Conservation (phyloP, 2,797 vertebrate species). For the Brachymystax lenok region DNA sequence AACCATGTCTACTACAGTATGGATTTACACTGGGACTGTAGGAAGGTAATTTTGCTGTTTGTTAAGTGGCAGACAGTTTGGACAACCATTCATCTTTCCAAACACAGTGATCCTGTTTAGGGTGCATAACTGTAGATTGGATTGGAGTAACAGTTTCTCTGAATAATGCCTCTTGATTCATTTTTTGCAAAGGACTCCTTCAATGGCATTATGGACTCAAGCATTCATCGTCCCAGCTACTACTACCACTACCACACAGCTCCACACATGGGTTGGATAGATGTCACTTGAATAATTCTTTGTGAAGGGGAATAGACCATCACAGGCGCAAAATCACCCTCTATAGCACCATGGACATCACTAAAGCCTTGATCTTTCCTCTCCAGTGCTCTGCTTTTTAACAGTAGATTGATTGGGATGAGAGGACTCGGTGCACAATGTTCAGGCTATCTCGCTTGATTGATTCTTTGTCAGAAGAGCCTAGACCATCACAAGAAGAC, state of each 20-base stretch:
- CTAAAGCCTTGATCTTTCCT: conserved; percentile 12
- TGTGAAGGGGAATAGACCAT: neutral
- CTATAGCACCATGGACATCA: neutral
- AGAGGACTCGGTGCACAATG: conserved; percentile 20
- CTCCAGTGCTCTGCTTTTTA: conserved; percentile 6
- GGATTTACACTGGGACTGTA: too few relatives aligned
- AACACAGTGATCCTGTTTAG: neutral
- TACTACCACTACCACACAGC: neutral
- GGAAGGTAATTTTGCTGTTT: too few relatives aligned
- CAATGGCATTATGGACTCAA: neutral
- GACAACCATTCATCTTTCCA: neutral
- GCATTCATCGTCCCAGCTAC: neutral
- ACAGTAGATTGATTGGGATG: conserved; percentile 23
- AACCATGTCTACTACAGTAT: too few relatives aligned
- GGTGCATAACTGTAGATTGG: neutral
- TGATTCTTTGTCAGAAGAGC: conserved; percentile 28
- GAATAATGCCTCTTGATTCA: neutral
- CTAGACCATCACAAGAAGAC: conserved; percentile 15
- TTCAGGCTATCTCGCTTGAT: conserved; percentile 26
- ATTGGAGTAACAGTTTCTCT: neutral
- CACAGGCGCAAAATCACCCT: neutral
- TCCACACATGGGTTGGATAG: conserved; percentile 3
- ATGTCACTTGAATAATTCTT: conserved; percentile 6
- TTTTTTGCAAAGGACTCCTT: neutral
- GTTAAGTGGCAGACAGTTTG: neutral